Evolutionary conservation across 2,888 invertebrate genomes (phyloP).

Genomic region (Heliconius ismenius): DNA sequence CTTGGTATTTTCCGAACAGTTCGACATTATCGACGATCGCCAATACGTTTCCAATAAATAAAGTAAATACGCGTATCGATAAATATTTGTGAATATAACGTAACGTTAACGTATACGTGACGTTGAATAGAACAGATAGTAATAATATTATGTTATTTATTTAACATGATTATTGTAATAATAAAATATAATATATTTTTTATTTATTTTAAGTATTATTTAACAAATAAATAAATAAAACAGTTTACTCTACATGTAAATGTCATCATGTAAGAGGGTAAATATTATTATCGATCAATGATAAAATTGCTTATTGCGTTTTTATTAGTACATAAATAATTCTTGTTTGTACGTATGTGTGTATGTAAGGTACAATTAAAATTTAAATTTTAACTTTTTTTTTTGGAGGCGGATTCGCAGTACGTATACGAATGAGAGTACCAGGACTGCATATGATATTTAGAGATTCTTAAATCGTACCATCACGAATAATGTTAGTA

Average conservation of each 20-base stretch:
- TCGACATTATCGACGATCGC: constrained; percentile 81
- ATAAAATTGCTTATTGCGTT: too few species aligned
- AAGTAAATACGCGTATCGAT: constrained; percentile 11
- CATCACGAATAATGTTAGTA: not conserved
- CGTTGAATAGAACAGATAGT: not conserved
- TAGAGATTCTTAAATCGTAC: not conserved
- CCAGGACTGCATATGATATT: constrained; percentile 30
- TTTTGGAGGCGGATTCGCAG: constrained; percentile 37
- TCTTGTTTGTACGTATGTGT: too few species aligned
- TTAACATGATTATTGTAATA: too few species aligned
- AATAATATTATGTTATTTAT: not conserved
- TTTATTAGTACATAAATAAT: too few species aligned
- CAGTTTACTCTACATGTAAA: too few species aligned
- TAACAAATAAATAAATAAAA: too few species aligned
- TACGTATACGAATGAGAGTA: constrained; percentile 30
- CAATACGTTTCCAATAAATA: constrained; percentile 68
- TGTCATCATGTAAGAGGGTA: too few species aligned
- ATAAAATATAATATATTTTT: too few species aligned
- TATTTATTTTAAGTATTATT: too few species aligned
- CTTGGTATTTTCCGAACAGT: constrained; percentile 81
- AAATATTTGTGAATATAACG: not conserved
- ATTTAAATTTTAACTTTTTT: not conserved
- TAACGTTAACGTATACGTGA: not conserved
- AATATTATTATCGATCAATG: too few species aligned
- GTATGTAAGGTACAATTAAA: too few species aligned